A percentile compares a stretch with the other conserved stretches of the same genome.
phyloP scores from a whole-genome alignment of 2,113 vertebrate genomes.

The Mugil cephalus region DNA sequence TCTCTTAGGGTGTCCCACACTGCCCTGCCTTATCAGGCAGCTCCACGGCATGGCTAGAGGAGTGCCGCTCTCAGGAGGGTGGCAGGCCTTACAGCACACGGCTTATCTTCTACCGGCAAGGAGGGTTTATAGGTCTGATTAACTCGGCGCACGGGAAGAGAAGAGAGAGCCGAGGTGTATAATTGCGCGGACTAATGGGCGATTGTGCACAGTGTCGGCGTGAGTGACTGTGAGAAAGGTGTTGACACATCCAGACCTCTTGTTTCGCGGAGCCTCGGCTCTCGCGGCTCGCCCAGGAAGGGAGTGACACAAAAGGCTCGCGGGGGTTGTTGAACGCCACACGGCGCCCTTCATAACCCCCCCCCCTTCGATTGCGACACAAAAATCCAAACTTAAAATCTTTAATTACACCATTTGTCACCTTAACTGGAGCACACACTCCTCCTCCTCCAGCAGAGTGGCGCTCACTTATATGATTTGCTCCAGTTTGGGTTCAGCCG shows the following conservation, averaged over 20 bases:
- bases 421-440: neutral
- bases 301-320: constrained; percentile 44
- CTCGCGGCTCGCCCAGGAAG: constrained; percentile 39
- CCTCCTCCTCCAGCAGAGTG: constrained; percentile 15
- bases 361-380: constrained; percentile 25
- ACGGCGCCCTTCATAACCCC: constrained; percentile 16
- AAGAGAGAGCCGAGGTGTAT: constrained; percentile 46
- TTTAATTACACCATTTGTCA: constrained; percentile 48
- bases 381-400: constrained; percentile 28
- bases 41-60: constrained; percentile 79
- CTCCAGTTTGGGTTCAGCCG: constrained; percentile 56
- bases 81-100: constrained; percentile 71
- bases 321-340: constrained; percentile 33
- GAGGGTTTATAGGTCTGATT: constrained; percentile 82
- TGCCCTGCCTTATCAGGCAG: constrained; percentile 82
- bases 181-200: constrained; percentile 42
- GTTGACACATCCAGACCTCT: constrained; percentile 45
- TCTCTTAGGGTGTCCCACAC: constrained; percentile 70
- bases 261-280: constrained; percentile 30
- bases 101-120: constrained; percentile 84
- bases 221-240: constrained; percentile 50
- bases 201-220: constrained; percentile 23
- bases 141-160: constrained; percentile 65
- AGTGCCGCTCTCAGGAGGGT: constrained; percentile 81
- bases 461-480: constrained; percentile 30